Percentiles rank a stretch among this genome's conserved stretches.
These are phyloP conservation scores for Polymixis flavicincta DNA, from an alignment of 2,888 invertebrate species.

Conservation along the genomic window DNA sequence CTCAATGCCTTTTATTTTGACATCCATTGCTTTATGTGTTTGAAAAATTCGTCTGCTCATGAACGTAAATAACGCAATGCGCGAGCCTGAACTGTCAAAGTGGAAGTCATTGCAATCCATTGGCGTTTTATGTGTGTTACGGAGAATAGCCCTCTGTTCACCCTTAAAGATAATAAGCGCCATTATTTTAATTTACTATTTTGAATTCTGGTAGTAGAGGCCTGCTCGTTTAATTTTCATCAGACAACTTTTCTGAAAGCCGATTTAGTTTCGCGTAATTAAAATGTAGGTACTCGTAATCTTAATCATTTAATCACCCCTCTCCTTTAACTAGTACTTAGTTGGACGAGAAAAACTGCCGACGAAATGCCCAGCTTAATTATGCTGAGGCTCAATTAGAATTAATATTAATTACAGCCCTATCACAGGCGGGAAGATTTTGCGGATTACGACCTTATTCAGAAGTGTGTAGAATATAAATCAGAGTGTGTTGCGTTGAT, in stretches of 20 bases:
- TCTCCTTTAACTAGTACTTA: constrained; percentile 62
- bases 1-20: not conserved
- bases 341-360: constrained; percentile 68
- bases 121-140: not conserved
- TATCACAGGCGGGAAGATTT: constrained; percentile 1
- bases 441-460: constrained; percentile 25
- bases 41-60: not conserved
- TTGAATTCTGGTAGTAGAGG: no score
- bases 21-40: not conserved
- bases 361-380: constrained; percentile 61
- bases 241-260: constrained; percentile 43
- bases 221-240: no score
- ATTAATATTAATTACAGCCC: constrained; percentile 37
- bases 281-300: constrained; percentile 60
- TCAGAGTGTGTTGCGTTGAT: not conserved
- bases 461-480: constrained; percentile 20
- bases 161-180: not conserved
- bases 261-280: constrained; percentile 58
- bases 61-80: not conserved
- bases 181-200: no score
- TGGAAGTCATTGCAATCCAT: not conserved
- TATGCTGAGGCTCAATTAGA: constrained; percentile 52
- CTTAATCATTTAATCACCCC: constrained; percentile 56
- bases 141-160: no score
- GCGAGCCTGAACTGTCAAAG: not conserved